Base-by-base conservation (phyloP, 92 coral and sea anemone genomes). In the Epizoanthus illoricatus region DNA sequence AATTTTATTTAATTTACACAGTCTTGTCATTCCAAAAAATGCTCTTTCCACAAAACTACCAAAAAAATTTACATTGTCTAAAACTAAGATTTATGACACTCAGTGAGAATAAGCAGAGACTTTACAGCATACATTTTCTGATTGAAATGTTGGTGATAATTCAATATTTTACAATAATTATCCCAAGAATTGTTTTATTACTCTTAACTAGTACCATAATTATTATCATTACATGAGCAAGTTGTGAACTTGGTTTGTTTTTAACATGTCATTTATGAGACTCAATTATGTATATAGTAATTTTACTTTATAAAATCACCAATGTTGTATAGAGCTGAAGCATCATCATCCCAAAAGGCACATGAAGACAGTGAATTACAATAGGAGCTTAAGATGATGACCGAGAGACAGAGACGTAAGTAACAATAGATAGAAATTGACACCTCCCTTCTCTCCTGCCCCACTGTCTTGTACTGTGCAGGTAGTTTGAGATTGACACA, bases 351-450 rank as follows among this genome's bases (percentile, higher is more conserved):
- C 80, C 94, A 92, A 7, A 84, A 84, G 74, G 97, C 98, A 41
- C 85, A 90, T 4, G 75, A 94, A 39, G 94, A 94, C 67, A 89
- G 97, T 68, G 66, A 74, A 86, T 62, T 94, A 49, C 94, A 90
- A n/a, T 89, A 89, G 59, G 98, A 94, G 80, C 41, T 94, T 52
- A 92, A 85, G 68, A 75, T 85, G 72, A 79, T 92, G 84, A 78
- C 90, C 2, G 98, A 94, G 81, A 92, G 98, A 72, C 93, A 92
- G 80, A 92, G 98, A 87, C 81, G 98, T 94, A 72, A 72, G 97
- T 83, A 57, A 4, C 52, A 1, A 4, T 0, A 42, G 43, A 19
- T n/a, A 4, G 23, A 5, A 5, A 24, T n/a, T 10, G 11, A 20
- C 33, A 28, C n/a, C 41, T 18, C 39, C 18, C 21, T 41, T 1